These are phyloP conservation scores for Eupeodes latifasciatus DNA, from an alignment of 2,888 invertebrate genomes.

Conservation along the genomic window DNA sequence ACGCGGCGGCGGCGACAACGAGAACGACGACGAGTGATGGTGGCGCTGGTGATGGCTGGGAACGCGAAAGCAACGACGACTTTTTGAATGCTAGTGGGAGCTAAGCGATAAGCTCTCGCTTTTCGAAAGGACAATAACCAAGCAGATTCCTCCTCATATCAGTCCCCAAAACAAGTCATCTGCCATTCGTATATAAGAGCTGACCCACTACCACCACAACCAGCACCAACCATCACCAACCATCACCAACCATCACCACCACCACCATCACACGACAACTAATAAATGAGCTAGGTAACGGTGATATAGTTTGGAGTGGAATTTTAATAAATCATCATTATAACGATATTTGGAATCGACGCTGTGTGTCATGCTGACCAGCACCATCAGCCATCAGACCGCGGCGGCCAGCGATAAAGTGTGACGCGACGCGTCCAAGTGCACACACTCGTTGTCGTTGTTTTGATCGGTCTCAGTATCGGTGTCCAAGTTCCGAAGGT, in stretches of 20 bases:
- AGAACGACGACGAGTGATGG: background rate
- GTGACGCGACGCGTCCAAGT: constrained; percentile 55
- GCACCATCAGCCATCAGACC: constrained; percentile 28
- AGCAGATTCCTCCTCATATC: background rate
- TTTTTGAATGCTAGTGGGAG: constrained; percentile 50
- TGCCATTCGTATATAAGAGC: too few species aligned
- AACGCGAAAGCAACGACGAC: background rate
- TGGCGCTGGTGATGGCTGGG: constrained; percentile 1
- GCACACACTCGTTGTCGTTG: constrained; percentile 10
- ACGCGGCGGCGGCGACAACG: background rate
- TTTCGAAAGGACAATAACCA: constrained; percentile 61
- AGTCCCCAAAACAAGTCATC: background rate
- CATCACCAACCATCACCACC: background rate
- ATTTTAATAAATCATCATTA: constrained; percentile 76
- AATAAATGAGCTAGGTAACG: constrained; percentile 76
- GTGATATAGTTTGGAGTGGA: constrained; percentile 75
- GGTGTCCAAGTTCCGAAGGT: background rate
- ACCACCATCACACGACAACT: constrained; percentile 51
- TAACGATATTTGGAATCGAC: constrained; percentile 69
- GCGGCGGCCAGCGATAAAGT: constrained; percentile 57
- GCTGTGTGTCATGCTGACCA: constrained; percentile 24
- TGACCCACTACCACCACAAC: background rate
- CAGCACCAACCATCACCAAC: background rate
- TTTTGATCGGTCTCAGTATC: background rate
- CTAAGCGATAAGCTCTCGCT: constrained; percentile 56